These are phyloP conservation scores for Notolabrus celidotus DNA, from an alignment of 2,797 vertebrate genomes.

Conservation along the genomic window DNA sequence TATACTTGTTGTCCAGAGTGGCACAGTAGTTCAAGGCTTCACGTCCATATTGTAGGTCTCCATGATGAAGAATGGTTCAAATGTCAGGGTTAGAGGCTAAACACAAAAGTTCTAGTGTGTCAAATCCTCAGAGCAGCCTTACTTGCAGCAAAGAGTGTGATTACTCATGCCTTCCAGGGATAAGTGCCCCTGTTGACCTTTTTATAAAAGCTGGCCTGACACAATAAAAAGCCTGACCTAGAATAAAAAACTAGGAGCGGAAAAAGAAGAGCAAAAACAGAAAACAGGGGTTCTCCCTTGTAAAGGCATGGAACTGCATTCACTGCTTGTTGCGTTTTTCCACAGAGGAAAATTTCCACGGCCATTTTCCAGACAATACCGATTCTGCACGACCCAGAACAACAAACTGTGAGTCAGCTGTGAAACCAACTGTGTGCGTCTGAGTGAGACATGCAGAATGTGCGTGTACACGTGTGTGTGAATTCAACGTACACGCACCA, in stretches of 20 bases:
- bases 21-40: background rate
- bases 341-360: constrained; percentile 73
- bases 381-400: constrained; percentile 57
- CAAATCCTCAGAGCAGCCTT: constrained; percentile 1
- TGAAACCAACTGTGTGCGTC: constrained; percentile 43
- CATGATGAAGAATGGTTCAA: background rate
- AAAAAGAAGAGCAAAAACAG: constrained; percentile 65
- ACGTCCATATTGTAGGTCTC: constrained; percentile 1
- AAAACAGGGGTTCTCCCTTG: constrained; percentile 74
- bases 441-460: constrained; percentile 38
- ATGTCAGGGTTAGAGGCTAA: constrained; percentile 9
- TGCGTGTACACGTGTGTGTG: constrained; percentile 1
- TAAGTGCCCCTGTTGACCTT: constrained; percentile 27
- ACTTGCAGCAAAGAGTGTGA: background rate
- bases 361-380: constrained; percentile 65
- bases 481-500: background rate
- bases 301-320: constrained; percentile 65
- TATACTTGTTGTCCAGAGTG: background rate
- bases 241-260: constrained; percentile 47
- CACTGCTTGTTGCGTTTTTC: constrained; percentile 67
- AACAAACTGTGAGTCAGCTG: constrained; percentile 78
- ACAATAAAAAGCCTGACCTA: constrained; percentile 55
- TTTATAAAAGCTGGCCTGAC: constrained; percentile 34
- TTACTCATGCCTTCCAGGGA: constrained; percentile 17
- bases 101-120: background rate